Conservation (phyloP, 2,797 vertebrate genomes). For the Pangasius mekongensis region DNA sequence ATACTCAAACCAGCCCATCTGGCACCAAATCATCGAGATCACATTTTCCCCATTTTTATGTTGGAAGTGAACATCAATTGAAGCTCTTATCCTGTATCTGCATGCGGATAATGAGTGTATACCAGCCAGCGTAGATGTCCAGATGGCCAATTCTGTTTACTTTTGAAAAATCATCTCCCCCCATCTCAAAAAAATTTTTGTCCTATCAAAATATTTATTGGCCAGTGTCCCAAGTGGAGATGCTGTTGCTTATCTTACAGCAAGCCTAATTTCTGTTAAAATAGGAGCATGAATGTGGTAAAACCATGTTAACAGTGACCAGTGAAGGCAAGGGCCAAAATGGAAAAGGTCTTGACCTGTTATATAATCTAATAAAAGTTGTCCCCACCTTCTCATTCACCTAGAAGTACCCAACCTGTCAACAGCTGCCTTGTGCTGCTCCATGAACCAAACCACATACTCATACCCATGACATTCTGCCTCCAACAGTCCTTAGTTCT, state of each 20-base stretch:
- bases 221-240: slow-evolving; percentile 15
- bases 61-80: background rate
- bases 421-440: background rate
- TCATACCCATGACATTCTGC: background rate
- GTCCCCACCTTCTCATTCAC: slow-evolving; percentile 31
- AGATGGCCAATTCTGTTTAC: slow-evolving; percentile 34
- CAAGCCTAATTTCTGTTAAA: background rate
- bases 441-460: background rate
- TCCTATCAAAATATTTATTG: slow-evolving; percentile 39
- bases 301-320: slow-evolving; percentile 31
- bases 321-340: slow-evolving; percentile 28
- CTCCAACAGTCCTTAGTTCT: background rate
- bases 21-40: background rate
- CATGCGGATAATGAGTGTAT: background rate
- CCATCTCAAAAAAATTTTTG: slow-evolving; percentile 8
- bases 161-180: background rate
- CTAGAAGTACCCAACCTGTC: slow-evolving; percentile 12
- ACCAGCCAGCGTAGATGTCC: slow-evolving; percentile 14
- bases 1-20: background rate
- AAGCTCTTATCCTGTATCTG: background rate
- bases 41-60: background rate
- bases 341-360: slow-evolving; percentile 40
- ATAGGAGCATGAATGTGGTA: background rate
- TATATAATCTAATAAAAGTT: slow-evolving; percentile 47
- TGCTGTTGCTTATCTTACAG: slow-evolving; percentile 38